phyloP scores from a whole-genome alignment of 2,113 vertebrate species.

The Grammomys dolichurus region DNA sequence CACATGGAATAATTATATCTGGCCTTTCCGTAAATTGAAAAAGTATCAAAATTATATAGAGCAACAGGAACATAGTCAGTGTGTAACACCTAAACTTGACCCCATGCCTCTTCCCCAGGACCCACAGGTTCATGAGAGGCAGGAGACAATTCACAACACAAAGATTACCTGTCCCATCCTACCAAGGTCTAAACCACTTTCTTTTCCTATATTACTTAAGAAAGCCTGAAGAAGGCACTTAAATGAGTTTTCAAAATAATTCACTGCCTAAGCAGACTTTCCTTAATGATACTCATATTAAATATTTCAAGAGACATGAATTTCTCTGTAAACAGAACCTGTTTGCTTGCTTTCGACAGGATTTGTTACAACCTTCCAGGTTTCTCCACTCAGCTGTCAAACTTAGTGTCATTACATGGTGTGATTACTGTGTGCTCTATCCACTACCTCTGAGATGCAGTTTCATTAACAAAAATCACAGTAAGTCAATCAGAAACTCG shows the following conservation, averaged over 20 bases:
- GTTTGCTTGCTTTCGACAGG: conserved; percentile 38
- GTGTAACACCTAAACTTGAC: neutral
- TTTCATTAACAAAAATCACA: conserved; percentile 17
- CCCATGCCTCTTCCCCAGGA: neutral
- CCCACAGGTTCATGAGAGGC: neutral
- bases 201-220: neutral
- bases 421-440: neutral
- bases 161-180: neutral
- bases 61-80: neutral
- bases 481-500: conserved; percentile 17
- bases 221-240: conserved; percentile 37
- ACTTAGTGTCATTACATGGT: neutral
- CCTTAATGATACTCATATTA: conserved; percentile 60
- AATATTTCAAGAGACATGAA: conserved; percentile 64
- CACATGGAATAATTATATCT: neutral
- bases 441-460: neutral
- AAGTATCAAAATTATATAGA: neutral
- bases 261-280: conserved; percentile 23
- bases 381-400: conserved; percentile 48
- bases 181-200: neutral
- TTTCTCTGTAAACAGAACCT: conserved; percentile 53
- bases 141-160: neutral
- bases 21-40: conserved; percentile 11
- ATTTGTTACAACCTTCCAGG: conserved; percentile 46
- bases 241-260: conserved; percentile 45